Percentiles rank a stretch among this genome's conserved stretches.
Conservation (phyloP, 2,797 vertebrate genomes). For the Falco cherrug region DNA sequence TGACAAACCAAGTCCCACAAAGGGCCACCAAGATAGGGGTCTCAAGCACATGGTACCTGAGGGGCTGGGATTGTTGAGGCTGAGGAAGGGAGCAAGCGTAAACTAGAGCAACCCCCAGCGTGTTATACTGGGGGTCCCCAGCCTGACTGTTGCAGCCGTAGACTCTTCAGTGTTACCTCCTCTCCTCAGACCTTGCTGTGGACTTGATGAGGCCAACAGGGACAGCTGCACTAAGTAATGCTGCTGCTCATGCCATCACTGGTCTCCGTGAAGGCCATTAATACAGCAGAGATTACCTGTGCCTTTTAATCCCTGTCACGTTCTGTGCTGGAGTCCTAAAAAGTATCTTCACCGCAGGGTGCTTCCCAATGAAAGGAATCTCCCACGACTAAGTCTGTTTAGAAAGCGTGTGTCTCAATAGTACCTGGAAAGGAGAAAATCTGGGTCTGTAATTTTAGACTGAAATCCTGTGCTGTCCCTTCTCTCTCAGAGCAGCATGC, state of each 20-base stretch:
- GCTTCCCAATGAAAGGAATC: slow-evolving; percentile 5
- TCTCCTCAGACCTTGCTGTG: background rate
- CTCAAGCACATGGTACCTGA: rapidly evolving
- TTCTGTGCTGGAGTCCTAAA: background rate
- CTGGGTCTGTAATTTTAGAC: slow-evolving; percentile 37
- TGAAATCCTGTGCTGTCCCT: background rate
- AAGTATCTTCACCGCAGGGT: background rate
- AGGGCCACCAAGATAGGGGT: background rate
- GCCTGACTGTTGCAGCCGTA: background rate
- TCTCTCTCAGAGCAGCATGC: background rate
- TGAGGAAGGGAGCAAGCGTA: background rate
- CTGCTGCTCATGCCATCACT: background rate
- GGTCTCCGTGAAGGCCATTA: background rate
- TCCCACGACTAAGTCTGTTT: background rate
- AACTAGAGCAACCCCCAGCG: background rate
- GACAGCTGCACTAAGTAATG: background rate
- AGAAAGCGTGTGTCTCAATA: background rate
- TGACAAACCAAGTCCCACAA: background rate
- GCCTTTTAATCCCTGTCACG: background rate
- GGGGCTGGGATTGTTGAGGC: background rate
- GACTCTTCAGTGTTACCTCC: background rate
- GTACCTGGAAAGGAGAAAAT: background rate
- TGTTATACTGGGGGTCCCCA: background rate
- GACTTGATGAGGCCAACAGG: background rate
- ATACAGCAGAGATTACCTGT: background rate